Percentiles rank a stretch among this genome's conserved stretches.
Conservation (phyloP, 2,888 invertebrate species). For the Gastracanthus pulcherrimus region DNA sequence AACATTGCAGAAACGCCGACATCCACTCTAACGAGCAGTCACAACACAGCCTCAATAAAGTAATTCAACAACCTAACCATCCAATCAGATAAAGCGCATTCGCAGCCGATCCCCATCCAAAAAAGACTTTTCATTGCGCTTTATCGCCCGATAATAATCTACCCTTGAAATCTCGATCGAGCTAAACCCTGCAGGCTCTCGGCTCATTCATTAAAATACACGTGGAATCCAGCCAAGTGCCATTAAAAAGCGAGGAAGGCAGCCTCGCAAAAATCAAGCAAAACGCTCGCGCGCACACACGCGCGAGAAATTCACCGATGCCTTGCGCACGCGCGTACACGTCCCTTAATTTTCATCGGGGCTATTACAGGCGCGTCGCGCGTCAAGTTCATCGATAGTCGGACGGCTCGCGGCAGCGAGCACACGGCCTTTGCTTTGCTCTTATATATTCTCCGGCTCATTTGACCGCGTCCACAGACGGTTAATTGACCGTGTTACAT, state of each 20-base stretch:
- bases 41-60: too few species aligned
- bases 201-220: constrained; percentile 16
- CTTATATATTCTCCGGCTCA: constrained; percentile 36
- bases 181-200: neutral
- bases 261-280: neutral
- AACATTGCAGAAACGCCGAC: too few species aligned
- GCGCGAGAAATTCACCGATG: too few species aligned
- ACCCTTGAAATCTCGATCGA: constrained; percentile 15
- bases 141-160: constrained; percentile 14
- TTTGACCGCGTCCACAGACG: constrained; percentile 46
- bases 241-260: constrained; percentile 21
- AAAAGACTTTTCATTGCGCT: neutral
- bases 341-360: constrained; percentile 41
- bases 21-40: too few species aligned
- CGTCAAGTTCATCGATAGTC: constrained; percentile 30
- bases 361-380: constrained; percentile 31
- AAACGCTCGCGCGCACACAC: too few species aligned
- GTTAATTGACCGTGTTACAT: constrained; percentile 64
- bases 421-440: constrained; percentile 11
- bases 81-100: neutral
- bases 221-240: constrained; percentile 15
- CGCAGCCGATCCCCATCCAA: neutral
- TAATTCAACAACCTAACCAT: too few species aligned
- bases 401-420: too few species aligned
- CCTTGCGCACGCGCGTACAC: neutral